phyloP scores from a whole-genome alignment of 2,113 vertebrate species.

The Pseudopipra pipra region DNA sequence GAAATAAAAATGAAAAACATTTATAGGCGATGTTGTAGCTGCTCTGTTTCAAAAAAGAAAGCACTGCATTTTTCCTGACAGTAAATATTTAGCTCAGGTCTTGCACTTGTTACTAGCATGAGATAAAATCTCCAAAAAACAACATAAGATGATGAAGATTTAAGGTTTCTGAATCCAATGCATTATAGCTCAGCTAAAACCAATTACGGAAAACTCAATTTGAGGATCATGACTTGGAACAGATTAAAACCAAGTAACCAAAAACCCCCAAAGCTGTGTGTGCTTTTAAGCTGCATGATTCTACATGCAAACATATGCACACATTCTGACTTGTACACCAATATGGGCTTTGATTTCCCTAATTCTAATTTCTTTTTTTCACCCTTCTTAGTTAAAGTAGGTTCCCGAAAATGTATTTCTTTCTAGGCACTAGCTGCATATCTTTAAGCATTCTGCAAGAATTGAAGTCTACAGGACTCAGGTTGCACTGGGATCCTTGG shows the following conservation, averaged over 20 bases:
- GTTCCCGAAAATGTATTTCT: neutral
- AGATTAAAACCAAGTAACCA: conserved; percentile 27
- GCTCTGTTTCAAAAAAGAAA: neutral
- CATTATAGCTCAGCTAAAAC: neutral
- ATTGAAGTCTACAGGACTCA: neutral
- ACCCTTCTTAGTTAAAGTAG: neutral
- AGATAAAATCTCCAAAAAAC: neutral
- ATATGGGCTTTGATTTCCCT: neutral
- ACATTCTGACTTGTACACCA: neutral
- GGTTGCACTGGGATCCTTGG: neutral
- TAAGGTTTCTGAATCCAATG: neutral
- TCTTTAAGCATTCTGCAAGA: neutral
- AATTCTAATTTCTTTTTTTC: neutral
- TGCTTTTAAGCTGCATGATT: neutral
- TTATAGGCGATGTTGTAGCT: neutral
- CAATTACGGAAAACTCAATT: conserved; percentile 1
- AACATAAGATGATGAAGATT: neutral
- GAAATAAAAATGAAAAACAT: conserved; percentile 42
- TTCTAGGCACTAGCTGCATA: neutral
- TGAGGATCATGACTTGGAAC: neutral
- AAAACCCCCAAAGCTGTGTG: neutral
- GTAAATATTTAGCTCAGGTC: neutral
- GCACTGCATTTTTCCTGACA: neutral
- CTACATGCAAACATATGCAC: neutral
- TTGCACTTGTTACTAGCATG: neutral